phyloP scores from a whole-genome alignment of 2,797 vertebrate genomes.

The Percopsis omiscomaycus region DNA sequence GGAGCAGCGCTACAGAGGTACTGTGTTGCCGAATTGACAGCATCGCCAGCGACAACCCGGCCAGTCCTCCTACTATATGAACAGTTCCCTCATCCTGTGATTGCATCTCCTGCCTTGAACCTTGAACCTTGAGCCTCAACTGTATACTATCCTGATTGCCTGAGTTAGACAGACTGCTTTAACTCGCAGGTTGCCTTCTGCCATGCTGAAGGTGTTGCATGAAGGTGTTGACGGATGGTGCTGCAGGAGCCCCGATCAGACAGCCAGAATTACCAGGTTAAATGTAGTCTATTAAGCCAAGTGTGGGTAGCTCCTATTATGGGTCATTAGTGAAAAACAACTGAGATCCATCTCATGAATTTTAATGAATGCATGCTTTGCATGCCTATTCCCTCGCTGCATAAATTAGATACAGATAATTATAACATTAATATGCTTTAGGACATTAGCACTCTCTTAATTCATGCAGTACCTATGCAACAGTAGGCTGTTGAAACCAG shows the following conservation, averaged over 20 bases:
- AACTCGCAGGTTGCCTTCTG: not conserved
- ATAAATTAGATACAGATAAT: too few species aligned
- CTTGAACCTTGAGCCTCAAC: constrained; percentile 5
- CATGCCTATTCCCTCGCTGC: too few species aligned
- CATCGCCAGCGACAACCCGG: constrained; percentile 11
- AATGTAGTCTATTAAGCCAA: not conserved
- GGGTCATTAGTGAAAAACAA: not conserved
- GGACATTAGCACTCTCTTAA: too few species aligned
- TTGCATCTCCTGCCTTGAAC: not conserved
- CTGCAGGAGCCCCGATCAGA: not conserved
- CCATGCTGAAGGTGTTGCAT: not conserved
- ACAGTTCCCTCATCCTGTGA: constrained; percentile 5
- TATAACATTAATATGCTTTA: too few species aligned
- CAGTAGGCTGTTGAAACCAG: too few species aligned
- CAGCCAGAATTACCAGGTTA: not conserved
- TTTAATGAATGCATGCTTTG: not conserved
- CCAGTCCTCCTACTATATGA: constrained; percentile 14
- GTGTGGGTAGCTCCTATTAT: not conserved
- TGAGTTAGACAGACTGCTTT: not conserved
- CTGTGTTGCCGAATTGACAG: constrained; percentile 37
- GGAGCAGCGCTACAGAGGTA: constrained; percentile 92
- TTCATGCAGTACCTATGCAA: too few species aligned
- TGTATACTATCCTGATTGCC: not conserved
- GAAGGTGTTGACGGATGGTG: not conserved
- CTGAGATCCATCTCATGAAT: not conserved